Evolutionary conservation across 2,888 invertebrate genomes (phyloP).

Genomic region (Rambutsinella grinnellia): DNA sequence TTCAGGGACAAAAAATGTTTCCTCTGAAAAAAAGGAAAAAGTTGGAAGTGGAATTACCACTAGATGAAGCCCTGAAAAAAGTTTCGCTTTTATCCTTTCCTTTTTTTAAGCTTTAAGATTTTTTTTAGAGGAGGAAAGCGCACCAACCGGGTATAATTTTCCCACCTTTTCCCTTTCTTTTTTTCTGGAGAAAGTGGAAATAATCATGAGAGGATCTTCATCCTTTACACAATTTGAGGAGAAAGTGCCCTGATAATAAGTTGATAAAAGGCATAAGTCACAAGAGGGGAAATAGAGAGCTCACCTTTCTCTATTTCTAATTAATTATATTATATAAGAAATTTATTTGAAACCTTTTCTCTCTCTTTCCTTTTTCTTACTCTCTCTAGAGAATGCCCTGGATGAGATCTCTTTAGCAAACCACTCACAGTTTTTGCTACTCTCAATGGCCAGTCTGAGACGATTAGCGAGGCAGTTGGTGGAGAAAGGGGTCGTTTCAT

Average conservation of each 20-base stretch:
- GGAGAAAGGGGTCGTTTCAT: constrained; percentile 61
- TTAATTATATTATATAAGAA: constrained; percentile 48
- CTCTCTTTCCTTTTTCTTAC: constrained; percentile 14
- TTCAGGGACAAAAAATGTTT: not conserved
- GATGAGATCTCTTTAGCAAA: constrained; percentile 66
- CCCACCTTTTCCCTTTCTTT: too few relatives aligned
- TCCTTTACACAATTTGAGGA: not conserved
- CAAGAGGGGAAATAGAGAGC: not conserved
- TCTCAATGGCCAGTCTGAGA: constrained; percentile 61
- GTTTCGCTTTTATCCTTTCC: not conserved
- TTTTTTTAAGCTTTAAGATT: not conserved
- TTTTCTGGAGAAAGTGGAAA: too few relatives aligned
- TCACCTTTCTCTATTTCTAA: constrained; percentile 13
- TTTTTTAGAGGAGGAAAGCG: constrained; percentile 1
- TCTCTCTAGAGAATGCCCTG: constrained; percentile 60
- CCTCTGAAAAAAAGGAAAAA: not conserved
- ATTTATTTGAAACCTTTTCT: constrained; percentile 57
- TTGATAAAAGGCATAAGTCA: constrained; percentile 28
- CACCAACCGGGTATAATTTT: too few relatives aligned
- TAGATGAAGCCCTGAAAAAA: not conserved
- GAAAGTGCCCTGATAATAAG: constrained; percentile 34
- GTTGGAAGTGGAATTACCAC: not conserved
- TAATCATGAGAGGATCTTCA: not conserved
- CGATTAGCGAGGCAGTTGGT: constrained; percentile 61
- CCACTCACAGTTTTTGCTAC: constrained; percentile 64